A percentile compares a stretch with the other conserved stretches of the same genome.
Evolutionary conservation across 1,140 invertebrate species (phyloP).

Genomic region (Drosophila saltans): DNA sequence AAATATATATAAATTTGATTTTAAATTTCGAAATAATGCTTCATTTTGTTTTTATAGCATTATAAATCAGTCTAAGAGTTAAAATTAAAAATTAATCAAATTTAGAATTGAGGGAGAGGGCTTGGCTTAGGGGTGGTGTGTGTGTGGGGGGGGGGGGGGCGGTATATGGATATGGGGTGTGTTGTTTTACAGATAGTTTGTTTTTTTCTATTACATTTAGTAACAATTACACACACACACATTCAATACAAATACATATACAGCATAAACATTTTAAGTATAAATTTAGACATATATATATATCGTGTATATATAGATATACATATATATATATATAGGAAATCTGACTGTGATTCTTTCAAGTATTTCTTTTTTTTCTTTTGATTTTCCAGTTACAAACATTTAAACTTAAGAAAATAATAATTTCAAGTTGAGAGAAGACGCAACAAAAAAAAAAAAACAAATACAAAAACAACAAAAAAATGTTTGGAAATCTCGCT

Average conservation of each 20-base stretch:
- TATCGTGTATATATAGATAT: conserved; percentile 45
- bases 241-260: conserved; percentile 6
- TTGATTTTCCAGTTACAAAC: too few species aligned
- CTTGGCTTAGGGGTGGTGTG: neutral
- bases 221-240: neutral
- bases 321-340: conserved; percentile 20
- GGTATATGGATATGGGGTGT: neutral
- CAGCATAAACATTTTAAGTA: neutral
- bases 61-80: conserved; percentile 13
- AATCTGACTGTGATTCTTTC: conserved; percentile 1
- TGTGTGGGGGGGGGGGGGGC: neutral
- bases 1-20: neutral
- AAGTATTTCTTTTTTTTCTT: neutral
- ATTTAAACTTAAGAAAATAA: too few species aligned
- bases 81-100: neutral
- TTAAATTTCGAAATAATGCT: neutral
- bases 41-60: neutral
- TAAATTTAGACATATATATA: neutral
- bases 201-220: neutral
- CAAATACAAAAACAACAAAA: conserved; percentile 9
- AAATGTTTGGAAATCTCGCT: too few species aligned
- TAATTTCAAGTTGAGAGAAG: too few species aligned
- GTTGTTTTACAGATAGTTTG: neutral
- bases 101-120: neutral
- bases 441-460: conserved; percentile 10